Evolutionary conservation across 2,888 invertebrate species (phyloP).

Genomic region (Tanypteryx hageni): DNA sequence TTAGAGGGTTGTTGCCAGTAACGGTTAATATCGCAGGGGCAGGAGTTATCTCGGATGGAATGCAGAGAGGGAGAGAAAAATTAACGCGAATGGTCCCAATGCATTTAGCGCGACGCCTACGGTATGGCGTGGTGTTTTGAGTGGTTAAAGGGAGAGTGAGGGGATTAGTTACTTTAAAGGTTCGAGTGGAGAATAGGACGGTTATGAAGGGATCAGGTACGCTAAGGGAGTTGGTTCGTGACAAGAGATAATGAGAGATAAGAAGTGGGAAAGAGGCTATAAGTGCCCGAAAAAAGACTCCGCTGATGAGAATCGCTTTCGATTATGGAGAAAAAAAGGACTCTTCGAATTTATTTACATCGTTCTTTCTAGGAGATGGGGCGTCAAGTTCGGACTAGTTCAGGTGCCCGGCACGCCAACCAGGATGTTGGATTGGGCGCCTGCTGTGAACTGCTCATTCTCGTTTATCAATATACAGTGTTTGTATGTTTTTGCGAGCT

Average conservation of each 20-base stretch:
- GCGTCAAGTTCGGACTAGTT: neutral
- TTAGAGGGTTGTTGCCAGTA: conserved; percentile 40
- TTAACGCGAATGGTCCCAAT: neutral
- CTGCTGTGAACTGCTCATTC: too few relatives aligned
- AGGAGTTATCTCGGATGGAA: neutral
- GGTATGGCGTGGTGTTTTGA: conserved; percentile 6
- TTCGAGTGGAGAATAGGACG: conserved; percentile 38
- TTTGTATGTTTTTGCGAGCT: too few relatives aligned
- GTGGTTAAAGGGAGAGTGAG: neutral
- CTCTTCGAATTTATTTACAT: conserved; percentile 26
- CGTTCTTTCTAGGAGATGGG: neutral
- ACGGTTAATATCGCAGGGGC: conserved; percentile 23
- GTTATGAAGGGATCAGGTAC: neutral
- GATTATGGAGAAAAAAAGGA: conserved; percentile 17
- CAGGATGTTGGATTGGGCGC: too few relatives aligned
- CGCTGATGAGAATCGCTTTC: conserved; percentile 44
- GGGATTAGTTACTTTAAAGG: conserved; percentile 30
- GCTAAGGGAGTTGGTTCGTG: neutral
- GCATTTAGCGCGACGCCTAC: neutral
- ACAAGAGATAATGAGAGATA: neutral
- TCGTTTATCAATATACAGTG: too few relatives aligned
- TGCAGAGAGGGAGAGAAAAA: too few relatives aligned
- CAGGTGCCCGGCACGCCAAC: too few relatives aligned
- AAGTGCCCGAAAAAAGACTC: conserved; percentile 10
- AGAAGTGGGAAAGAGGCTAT: neutral